phyloP scores from a whole-genome alignment of 2,113 vertebrate species.

The Sinocyclocheilus rhinocerous region DNA sequence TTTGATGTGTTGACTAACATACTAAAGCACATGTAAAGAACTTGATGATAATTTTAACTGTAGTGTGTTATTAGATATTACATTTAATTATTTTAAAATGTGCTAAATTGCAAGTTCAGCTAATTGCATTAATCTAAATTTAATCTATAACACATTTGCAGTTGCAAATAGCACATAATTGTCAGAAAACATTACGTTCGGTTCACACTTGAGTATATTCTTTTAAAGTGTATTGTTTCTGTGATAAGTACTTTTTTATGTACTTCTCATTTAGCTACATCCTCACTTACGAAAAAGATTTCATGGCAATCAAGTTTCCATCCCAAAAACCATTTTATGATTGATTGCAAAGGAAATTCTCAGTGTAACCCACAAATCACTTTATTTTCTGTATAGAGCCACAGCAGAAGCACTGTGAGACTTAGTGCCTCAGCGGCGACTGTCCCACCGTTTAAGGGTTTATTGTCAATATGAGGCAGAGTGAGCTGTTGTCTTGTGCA shows the following conservation, averaged over 20 bases:
- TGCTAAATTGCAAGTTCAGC: neutral
- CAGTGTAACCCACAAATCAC: neutral
- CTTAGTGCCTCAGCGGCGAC: neutral
- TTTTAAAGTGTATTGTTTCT: too few species aligned
- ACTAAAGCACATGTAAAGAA: neutral
- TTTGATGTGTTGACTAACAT: neutral
- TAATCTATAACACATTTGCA: too few species aligned
- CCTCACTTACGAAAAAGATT: neutral
- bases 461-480: neutral
- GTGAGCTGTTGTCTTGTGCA: neutral
- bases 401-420: neutral
- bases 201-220: too few species aligned
- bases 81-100: neutral
- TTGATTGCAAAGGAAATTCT: neutral
- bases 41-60: neutral
- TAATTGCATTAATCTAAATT: too few species aligned
- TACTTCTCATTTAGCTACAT: neutral
- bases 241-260: neutral
- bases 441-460: neutral
- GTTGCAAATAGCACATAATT: neutral
- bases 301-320: neutral
- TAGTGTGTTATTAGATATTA: neutral
- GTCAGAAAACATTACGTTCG: neutral
- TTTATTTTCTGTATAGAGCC: neutral
- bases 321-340: neutral